Evolutionary conservation across 2,797 vertebrate species (phyloP).

Genomic region (Enteromius viviparus): DNA sequence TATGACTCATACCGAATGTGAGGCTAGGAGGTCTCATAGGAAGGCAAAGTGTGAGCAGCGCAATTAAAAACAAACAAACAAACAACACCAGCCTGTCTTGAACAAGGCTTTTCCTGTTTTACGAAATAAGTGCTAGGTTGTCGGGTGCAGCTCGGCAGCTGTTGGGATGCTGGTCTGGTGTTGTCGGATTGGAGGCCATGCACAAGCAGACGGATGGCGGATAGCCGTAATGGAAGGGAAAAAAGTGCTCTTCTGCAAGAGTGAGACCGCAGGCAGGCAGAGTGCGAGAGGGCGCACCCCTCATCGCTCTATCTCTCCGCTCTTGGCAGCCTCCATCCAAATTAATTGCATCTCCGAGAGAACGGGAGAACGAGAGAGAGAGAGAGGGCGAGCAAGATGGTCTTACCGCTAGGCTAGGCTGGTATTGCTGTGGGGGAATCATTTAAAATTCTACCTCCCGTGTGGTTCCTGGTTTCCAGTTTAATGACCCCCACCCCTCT

Average conservation of each 20-base stretch:
- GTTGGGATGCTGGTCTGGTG: conserved; percentile 46
- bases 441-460: conserved; percentile 85
- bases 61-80: conserved; percentile 53
- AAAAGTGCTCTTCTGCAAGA: conserved; percentile 52
- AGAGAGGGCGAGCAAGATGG: conserved; percentile 71
- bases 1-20: conserved; percentile 55
- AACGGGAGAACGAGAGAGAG: conserved; percentile 72
- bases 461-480: conserved; percentile 83
- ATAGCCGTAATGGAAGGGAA: conserved; percentile 59
- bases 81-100: conserved; percentile 26
- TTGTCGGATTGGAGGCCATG: conserved; percentile 56
- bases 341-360: conserved; percentile 85
- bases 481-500: conserved; percentile 78
- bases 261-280: conserved; percentile 53
- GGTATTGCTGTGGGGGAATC: conserved; percentile 82
- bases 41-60: conserved; percentile 37
- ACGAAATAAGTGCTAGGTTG: conserved; percentile 7
- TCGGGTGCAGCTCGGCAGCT: conserved; percentile 17
- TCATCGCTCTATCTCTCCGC: conserved; percentile 78
- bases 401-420: conserved; percentile 68
- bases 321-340: conserved; percentile 82
- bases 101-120: conserved; percentile 23
- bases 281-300: conserved; percentile 76
- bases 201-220: conserved; percentile 53
- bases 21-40: conserved; percentile 42